phyloP scores from a whole-genome alignment of 2,113 vertebrate species.

The Eptesicus fuscus region DNA sequence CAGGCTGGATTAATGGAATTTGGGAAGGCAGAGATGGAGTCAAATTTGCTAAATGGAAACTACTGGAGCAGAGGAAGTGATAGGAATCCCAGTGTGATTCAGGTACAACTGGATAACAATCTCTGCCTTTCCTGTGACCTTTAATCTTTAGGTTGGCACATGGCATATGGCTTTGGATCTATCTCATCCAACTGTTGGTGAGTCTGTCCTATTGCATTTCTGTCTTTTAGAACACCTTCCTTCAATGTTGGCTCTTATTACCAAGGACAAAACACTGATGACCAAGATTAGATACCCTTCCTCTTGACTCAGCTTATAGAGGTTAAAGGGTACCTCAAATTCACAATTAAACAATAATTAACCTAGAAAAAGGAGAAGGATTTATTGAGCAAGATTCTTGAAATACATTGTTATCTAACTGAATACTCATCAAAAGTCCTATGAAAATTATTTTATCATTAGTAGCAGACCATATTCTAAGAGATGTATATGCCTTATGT shows the following conservation, averaged over 20 bases:
- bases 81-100: background rate
- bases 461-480: background rate
- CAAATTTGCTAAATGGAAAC: background rate
- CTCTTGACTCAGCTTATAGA: background rate
- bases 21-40: background rate
- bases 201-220: background rate
- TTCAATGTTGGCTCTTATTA: background rate
- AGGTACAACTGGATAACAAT: too few species aligned
- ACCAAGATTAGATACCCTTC: background rate
- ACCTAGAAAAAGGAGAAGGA: conserved; percentile 6
- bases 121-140: background rate
- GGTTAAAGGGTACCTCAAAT: background rate
- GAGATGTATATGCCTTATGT: background rate
- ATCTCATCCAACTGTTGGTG: background rate
- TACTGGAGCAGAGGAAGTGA: background rate
- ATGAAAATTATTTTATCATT: conserved; percentile 13
- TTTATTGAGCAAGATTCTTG: background rate
- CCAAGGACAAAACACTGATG: background rate
- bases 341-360: background rate
- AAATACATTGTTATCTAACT: conserved; percentile 5
- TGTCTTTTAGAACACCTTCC: background rate
- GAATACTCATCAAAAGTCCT: background rate
- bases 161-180: background rate
- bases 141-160: background rate
- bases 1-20: background rate